phyloP scores from a whole-genome alignment of 2,113 vertebrate species.

The Lycaon pictus region DNA sequence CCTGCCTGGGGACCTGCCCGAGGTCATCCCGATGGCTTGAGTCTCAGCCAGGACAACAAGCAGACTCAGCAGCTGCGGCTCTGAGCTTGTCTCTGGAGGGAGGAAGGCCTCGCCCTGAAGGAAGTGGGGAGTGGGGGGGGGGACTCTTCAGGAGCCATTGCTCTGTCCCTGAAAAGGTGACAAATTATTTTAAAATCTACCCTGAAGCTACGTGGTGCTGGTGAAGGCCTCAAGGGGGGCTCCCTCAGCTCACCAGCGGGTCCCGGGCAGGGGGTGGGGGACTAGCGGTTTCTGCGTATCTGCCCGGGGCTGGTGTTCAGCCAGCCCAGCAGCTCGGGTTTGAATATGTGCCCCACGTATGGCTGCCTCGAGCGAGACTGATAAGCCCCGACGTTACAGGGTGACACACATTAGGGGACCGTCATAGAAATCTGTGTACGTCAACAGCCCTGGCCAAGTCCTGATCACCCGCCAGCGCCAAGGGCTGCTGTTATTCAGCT shows the following conservation, averaged over 20 bases:
- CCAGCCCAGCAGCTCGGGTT: background rate
- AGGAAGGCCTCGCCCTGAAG: background rate
- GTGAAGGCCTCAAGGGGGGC: background rate
- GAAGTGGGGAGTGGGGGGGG: background rate
- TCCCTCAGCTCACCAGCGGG: background rate
- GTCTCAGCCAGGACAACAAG: background rate
- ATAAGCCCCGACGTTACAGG: slow-evolving; percentile 44
- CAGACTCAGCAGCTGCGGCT: background rate
- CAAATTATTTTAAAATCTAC: background rate
- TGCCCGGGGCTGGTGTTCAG: background rate
- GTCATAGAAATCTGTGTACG: slow-evolving; percentile 20
- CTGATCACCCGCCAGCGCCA: background rate
- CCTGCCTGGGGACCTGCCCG: background rate
- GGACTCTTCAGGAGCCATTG: background rate
- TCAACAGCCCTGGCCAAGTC: background rate
- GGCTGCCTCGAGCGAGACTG: background rate
- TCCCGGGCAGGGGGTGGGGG: background rate
- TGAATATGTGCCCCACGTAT: background rate
- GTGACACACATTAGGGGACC: slow-evolving; percentile 47
- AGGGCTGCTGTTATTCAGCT: background rate
- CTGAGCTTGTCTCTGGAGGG: background rate
- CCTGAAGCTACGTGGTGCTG: background rate
- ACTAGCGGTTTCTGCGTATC: background rate
- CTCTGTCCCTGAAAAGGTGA: background rate
- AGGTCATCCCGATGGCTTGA: background rate